phyloP scores from a whole-genome alignment of 2,797 vertebrate genomes.

The Crax fasciolata region DNA sequence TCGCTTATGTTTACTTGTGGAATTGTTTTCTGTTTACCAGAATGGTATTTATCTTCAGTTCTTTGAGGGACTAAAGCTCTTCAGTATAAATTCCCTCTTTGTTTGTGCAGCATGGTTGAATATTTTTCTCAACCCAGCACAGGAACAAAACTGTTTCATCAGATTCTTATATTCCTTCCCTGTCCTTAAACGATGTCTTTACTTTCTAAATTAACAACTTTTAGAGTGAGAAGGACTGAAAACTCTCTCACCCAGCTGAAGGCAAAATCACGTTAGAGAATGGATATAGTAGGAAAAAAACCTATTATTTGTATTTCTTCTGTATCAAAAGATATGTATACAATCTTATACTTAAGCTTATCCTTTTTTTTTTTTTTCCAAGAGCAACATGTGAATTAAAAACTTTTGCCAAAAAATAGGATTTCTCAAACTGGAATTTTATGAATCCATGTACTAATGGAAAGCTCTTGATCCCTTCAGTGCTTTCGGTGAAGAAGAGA shows the following conservation, averaged over 20 bases:
- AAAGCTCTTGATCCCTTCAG: neutral
- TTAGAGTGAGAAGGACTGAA: neutral
- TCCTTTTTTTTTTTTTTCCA: neutral
- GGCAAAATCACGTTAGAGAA: neutral
- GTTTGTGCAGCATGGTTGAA: neutral
- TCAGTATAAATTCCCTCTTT: neutral
- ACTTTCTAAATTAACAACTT: neutral
- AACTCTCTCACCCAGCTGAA: neutral
- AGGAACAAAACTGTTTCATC: neutral
- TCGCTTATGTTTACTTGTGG: neutral
- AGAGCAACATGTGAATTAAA: neutral
- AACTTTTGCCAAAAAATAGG: neutral
- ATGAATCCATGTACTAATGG: neutral
- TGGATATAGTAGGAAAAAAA: neutral
- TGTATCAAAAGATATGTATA: rapidly evolving
- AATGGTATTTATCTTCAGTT: neutral
- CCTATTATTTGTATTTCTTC: rapidly evolving
- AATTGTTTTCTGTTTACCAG: neutral
- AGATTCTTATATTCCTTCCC: neutral
- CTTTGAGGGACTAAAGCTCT: neutral
- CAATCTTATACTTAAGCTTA: neutral
- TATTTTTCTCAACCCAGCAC: neutral
- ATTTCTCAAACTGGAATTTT: neutral
- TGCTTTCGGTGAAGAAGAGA: neutral
- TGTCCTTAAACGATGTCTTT: neutral